Evolutionary conservation across 2,113 vertebrate species (phyloP).

Genomic region (Orthonyx spaldingii): DNA sequence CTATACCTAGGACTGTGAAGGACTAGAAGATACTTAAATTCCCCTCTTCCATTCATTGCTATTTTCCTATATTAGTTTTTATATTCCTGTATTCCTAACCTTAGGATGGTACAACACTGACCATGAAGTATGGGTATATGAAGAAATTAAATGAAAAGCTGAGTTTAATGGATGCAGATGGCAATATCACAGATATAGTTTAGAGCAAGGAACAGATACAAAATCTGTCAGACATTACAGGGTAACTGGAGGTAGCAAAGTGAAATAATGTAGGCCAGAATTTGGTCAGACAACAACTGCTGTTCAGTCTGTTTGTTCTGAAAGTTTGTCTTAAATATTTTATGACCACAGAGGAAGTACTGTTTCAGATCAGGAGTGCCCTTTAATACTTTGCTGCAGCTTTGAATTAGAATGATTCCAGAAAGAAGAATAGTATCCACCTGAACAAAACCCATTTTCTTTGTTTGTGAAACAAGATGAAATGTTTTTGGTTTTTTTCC

Average conservation of each 20-base stretch:
- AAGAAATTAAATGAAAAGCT: background rate
- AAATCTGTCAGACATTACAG: background rate
- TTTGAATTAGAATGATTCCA: background rate
- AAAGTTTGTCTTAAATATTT: background rate
- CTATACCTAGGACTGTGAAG: background rate
- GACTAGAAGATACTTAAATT: background rate
- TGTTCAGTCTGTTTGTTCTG: background rate
- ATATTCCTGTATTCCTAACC: background rate
- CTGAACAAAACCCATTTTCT: background rate
- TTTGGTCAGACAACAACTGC: background rate
- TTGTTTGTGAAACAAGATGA: background rate
- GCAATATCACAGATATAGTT: background rate
- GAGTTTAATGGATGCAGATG: background rate
- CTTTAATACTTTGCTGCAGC: background rate
- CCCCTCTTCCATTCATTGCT: background rate
- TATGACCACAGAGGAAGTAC: background rate
- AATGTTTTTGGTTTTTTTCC: background rate
- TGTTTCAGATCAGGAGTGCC: background rate
- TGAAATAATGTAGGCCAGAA: background rate
- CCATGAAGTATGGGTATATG: background rate
- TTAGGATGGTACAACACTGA: background rate
- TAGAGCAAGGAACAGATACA: background rate
- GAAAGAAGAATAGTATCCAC: background rate
- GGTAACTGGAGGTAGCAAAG: background rate
- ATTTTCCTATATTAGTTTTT: background rate